Conservation (phyloP, 2,797 vertebrate species). For the Hoplostethus mediterraneus region DNA sequence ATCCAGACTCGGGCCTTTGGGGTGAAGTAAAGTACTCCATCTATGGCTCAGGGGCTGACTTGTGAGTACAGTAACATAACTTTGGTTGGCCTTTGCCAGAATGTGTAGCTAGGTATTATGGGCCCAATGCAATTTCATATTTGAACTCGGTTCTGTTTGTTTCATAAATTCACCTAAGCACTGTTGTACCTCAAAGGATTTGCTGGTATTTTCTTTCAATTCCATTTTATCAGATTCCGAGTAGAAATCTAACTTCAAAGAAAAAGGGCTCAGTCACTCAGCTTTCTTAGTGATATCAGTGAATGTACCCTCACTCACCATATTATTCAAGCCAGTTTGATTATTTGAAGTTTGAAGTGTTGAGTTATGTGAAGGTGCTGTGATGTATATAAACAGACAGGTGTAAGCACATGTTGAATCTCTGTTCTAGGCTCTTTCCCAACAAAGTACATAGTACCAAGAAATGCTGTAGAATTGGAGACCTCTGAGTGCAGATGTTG, state of each 20-base stretch:
- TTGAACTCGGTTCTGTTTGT: constrained; percentile 35
- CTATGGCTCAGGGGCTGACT: constrained; percentile 91
- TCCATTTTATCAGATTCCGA: constrained; percentile 65
- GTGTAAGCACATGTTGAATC: not conserved
- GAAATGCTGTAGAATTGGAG: constrained; percentile 22
- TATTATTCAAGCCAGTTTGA: not conserved
- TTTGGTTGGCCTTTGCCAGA: not conserved
- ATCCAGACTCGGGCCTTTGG: constrained; percentile 96
- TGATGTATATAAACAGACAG: not conserved
- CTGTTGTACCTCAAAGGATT: constrained; percentile 55
- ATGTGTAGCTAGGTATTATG: not conserved
- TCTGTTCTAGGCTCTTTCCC: not conserved
- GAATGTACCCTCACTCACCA: too few species aligned
- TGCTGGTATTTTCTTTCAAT: constrained; percentile 55
- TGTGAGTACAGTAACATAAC: constrained; percentile 87
- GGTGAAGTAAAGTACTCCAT: constrained; percentile 96
- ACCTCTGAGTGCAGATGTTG: constrained; percentile 37
- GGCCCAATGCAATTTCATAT: constrained; percentile 29
- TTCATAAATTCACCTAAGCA: constrained; percentile 38
- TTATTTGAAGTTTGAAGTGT: not conserved
- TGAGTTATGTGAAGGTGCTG: not conserved
- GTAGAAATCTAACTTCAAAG: constrained; percentile 23
- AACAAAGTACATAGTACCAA: constrained; percentile 9
- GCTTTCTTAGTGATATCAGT: too few species aligned
- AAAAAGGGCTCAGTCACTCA: too few species aligned